These are phyloP conservation scores for Invenusta paracnida DNA, from an alignment of 2,888 invertebrate species.

Conservation along the genomic window DNA sequence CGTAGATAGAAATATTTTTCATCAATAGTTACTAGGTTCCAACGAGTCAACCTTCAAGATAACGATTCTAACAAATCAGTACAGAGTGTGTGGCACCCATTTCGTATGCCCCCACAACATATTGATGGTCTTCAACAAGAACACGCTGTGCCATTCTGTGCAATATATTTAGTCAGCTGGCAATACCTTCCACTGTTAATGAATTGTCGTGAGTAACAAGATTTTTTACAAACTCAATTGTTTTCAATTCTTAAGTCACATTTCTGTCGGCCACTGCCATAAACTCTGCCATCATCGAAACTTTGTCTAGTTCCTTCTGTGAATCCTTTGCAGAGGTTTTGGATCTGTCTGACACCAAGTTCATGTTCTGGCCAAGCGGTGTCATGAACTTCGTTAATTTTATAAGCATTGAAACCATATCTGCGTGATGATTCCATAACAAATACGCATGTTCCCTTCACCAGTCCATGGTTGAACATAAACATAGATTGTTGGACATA, in stretches of 20 bases:
- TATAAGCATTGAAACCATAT: not conserved
- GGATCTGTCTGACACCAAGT: not conserved
- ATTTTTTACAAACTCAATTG: slow-evolving; percentile 1
- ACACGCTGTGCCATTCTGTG: not conserved
- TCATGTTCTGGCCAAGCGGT: slow-evolving; percentile 5
- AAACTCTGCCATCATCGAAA: slow-evolving; percentile 12
- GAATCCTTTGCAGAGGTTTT: slow-evolving; percentile 2
- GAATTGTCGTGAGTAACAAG: slow-evolving; percentile 3
- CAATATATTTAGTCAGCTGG: not conserved
- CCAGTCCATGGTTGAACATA: slow-evolving; percentile 11
- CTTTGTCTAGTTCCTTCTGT: slow-evolving; percentile 18
- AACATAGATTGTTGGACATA: no score
- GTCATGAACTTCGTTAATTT: not conserved
- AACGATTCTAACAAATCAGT: slow-evolving; percentile 16
- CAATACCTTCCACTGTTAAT: slow-evolving; percentile 19
- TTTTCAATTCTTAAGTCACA: slow-evolving; percentile 1
- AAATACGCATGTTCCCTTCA: not conserved
- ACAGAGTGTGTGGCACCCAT: slow-evolving; percentile 23
- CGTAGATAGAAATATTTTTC: slow-evolving; percentile 16
- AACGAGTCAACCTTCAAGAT: slow-evolving; percentile 10
- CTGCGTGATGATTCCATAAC: slow-evolving; percentile 9
- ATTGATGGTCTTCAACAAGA: not conserved
- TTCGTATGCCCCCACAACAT: slow-evolving; percentile 4
- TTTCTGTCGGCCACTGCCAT: slow-evolving; percentile 5
- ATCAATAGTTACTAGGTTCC: slow-evolving; percentile 8